Base-by-base conservation (phyloP, 2,113 vertebrate genomes). In the Ivindomyrus marchei region DNA sequence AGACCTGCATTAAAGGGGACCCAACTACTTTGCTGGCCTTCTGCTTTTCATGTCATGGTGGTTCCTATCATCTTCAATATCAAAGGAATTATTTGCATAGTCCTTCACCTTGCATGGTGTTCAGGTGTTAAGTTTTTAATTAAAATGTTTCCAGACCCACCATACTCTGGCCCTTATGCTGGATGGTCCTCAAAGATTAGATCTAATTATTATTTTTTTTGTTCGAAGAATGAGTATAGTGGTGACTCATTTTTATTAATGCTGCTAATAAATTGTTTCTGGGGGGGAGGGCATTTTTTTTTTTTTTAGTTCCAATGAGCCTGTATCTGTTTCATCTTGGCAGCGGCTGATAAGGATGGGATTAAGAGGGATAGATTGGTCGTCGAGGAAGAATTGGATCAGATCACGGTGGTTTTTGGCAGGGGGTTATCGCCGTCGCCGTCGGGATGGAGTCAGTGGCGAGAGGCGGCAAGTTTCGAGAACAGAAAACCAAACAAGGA, bases 391-490 rank as follows among this genome's bases (percentile, higher is more conserved):
- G 93, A 91, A 93, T 95, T 93, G 94, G 93, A 95, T 95, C 92
- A 91, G 92, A 94, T 94, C 93, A 91, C 91, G 90, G 88, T 90
- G 92, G 94, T 90, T 94, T 94, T 93, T 93, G 92, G 93, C 91
- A 85, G 90, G 90, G 89, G 92, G 93, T 94, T 93, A 92, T 89
- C 92, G 91, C 42, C 85, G 91, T 92, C 89, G 92, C 80, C 83
- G 89, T 39, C 42, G 52, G 77, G 21, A 93, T 80, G 87, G 46
- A 10, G 74, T 88, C 4, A 6, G 4, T 24, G 47, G 46, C 0
- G 7, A 3, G 62, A 11, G n/a, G 27, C 27, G 0, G 21, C 39
- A 11, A 19, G 46, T 45, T 85, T 85, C 1, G 24, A 24, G 83
- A 31, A 4, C 10, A 31, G 24, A 24, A 85, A 21, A 19, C 17